Conservation (phyloP, 30 jellyfish, hydroid and myxozoan species). For the Aurelia sp. region DNA sequence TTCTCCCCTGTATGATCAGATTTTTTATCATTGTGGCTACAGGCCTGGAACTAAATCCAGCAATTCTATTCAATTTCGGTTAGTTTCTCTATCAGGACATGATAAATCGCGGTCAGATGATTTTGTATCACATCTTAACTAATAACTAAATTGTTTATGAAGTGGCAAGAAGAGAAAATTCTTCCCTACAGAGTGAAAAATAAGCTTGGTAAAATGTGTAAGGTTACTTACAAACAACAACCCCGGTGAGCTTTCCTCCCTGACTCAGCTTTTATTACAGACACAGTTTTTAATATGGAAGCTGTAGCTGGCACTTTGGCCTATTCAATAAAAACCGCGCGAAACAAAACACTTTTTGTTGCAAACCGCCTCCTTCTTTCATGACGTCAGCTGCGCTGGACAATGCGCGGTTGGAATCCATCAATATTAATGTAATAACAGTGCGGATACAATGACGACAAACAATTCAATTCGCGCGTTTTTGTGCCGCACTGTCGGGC, state of each 20-base stretch:
- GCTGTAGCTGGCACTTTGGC: neutral
- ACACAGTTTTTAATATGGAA: neutral
- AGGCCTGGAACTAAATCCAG: neutral
- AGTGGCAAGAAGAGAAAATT: neutral
- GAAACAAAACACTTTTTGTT: conserved; percentile 4
- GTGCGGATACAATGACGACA: conserved; percentile 16
- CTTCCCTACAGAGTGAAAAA: neutral
- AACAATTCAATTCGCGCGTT: conserved; percentile 25
- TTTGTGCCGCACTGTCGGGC: conserved; percentile 34
- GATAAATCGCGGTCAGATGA: no score
- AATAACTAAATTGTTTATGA: neutral
- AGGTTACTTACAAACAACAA: neutral
- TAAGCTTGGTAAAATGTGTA: neutral
- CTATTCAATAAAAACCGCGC: conserved; percentile 24
- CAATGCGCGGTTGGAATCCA: conserved; percentile 36
- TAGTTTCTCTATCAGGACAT: neutral
- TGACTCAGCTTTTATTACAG: neutral
- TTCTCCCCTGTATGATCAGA: no score
- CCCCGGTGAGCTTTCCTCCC: neutral
- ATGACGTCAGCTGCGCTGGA: conserved; percentile 51
- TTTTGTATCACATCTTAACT: no score
- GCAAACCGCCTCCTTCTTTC: conserved; percentile 51
- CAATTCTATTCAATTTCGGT: neutral
- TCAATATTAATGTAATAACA: conserved; percentile 42
- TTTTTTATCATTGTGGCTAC: no score